Evolutionary conservation across 2,888 invertebrate genomes (phyloP).

Genomic region (Heliconius charithonia): DNA sequence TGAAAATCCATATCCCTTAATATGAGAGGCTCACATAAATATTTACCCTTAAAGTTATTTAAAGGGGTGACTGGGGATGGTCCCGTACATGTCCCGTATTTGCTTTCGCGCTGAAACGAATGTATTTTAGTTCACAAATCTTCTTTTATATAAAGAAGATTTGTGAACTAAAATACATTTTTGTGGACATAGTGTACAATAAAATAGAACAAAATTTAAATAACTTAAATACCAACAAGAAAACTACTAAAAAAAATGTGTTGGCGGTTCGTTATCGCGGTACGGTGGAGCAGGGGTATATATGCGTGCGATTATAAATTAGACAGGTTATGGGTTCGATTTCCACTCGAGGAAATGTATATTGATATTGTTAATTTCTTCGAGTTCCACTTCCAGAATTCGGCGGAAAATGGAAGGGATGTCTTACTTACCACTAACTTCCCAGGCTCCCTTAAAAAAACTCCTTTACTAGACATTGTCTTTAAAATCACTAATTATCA

Average conservation of each 20-base stretch:
- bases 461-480: neutral
- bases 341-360: too few relatives aligned
- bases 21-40: conserved; percentile 20
- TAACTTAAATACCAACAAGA: neutral
- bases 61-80: conserved; percentile 26
- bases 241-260: neutral
- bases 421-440: too few relatives aligned
- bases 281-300: too few relatives aligned
- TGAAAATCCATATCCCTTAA: conserved; percentile 23
- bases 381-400: too few relatives aligned
- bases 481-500: neutral
- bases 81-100: conserved; percentile 29
- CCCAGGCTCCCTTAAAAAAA: neutral
- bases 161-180: neutral
- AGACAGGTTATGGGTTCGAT: too few relatives aligned
- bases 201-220: neutral
- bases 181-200: neutral
- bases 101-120: conserved; percentile 22
- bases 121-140: too few relatives aligned
- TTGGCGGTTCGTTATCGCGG: too few relatives aligned
- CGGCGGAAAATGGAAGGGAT: too few relatives aligned
- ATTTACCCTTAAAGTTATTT: conserved; percentile 29
- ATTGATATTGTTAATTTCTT: too few relatives aligned
- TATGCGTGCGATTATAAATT: too few relatives aligned
- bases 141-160: conserved; percentile 2